phyloP scores from a whole-genome alignment of 2,113 vertebrate species.

The Pantherophis guttatus region DNA sequence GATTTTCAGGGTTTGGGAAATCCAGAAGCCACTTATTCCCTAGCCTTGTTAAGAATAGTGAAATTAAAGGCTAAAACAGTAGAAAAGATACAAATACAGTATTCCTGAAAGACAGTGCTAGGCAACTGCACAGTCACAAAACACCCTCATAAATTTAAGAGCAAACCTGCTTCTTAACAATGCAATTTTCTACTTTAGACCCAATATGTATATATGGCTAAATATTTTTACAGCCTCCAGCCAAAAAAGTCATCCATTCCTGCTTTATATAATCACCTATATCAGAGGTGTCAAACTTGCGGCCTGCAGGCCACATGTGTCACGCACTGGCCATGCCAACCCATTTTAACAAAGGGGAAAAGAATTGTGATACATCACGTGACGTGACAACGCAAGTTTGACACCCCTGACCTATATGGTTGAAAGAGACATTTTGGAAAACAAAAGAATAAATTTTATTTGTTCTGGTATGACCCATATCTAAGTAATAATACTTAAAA shows the following conservation, averaged over 20 bases:
- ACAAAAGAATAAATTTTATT: not conserved
- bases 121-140: not conserved
- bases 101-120: not conserved
- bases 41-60: not conserved
- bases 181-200: not conserved
- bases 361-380: too few relatives aligned
- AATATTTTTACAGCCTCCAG: too few relatives aligned
- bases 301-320: too few relatives aligned
- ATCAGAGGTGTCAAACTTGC: too few relatives aligned
- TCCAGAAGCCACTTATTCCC: not conserved
- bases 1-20: not conserved
- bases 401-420: not conserved
- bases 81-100: not conserved
- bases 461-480: not conserved
- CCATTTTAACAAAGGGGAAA: too few relatives aligned
- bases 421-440: not conserved
- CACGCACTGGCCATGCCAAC: too few relatives aligned
- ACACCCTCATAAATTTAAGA: not conserved
- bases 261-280: too few relatives aligned
- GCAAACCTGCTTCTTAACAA: not conserved
- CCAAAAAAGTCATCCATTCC: too few relatives aligned
- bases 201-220: too few relatives aligned
- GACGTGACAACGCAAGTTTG: too few relatives aligned
- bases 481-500: not conserved
- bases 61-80: not conserved